Evolutionary conservation across 1,140 invertebrate species (phyloP).

Genomic region (Lepidostoma basale): DNA sequence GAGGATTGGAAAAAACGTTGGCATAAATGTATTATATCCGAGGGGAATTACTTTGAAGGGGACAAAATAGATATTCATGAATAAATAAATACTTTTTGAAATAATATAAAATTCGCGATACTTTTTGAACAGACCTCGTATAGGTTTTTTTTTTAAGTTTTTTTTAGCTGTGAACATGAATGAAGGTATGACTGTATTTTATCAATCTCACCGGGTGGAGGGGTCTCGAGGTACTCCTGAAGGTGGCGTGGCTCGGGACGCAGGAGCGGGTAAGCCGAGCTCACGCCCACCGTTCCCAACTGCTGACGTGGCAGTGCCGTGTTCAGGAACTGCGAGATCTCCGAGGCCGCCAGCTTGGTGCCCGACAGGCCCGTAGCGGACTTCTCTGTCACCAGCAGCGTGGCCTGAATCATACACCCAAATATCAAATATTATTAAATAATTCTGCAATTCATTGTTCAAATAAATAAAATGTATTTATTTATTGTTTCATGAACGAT

Average conservation of each 20-base stretch:
- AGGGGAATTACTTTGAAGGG: no score
- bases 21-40: no score
- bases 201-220: constrained; percentile 71
- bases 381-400: constrained; percentile 82
- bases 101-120: no score
- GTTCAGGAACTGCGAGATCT: constrained; percentile 72
- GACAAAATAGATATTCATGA: no score
- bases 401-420: constrained; percentile 51
- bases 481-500: no score
- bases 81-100: no score
- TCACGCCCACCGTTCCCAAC: constrained; percentile 69
- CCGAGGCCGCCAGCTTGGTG: constrained; percentile 73
- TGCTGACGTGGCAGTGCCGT: constrained; percentile 73
- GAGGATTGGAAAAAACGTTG: no score
- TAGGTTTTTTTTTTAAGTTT: no score
- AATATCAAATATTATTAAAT: no score
- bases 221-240: constrained; percentile 87
- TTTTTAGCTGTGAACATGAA: no score
- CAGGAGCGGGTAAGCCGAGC: constrained; percentile 66
- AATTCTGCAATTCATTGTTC: background rate
- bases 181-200: background rate
- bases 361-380: constrained; percentile 67
- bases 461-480: background rate
- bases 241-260: constrained; percentile 76
- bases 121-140: no score